phyloP scores from a whole-genome alignment of 2,113 vertebrate genomes.

The Platichthys flesus region DNA sequence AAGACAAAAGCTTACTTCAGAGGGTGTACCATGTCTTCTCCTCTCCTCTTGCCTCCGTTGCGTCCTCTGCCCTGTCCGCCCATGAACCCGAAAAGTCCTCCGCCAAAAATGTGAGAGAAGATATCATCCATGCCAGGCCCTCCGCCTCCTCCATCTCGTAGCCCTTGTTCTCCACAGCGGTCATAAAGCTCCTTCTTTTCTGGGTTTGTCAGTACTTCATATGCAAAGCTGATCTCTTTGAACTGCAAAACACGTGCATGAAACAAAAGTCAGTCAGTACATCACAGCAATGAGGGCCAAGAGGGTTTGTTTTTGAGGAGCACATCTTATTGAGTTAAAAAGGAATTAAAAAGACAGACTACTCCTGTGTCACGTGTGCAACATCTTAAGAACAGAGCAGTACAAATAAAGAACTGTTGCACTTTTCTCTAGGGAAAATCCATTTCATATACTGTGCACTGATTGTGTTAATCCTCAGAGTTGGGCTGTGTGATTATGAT shows the following conservation, averaged over 20 bases:
- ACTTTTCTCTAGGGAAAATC: not conserved
- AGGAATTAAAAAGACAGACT: not conserved
- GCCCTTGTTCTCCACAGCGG: conserved; percentile 96
- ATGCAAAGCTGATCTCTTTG: conserved; percentile 99
- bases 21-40: conserved; percentile 98
- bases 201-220: conserved; percentile 96
- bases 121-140: conserved; percentile 98
- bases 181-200: conserved; percentile 98
- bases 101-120: conserved; percentile 99
- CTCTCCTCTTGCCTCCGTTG: conserved; percentile 94
- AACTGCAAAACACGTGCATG: conserved; percentile 80
- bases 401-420: not conserved
- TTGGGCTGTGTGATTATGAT: conserved; percentile 17
- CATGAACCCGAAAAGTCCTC: conserved; percentile 98
- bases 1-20: conserved; percentile 87
- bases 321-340: conserved; percentile 1
- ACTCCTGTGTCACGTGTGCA: not conserved
- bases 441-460: conserved; percentile 4
- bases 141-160: conserved; percentile 95
- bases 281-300: not conserved
- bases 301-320: conserved; percentile 5
- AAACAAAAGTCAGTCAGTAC: not conserved
- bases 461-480: conserved; percentile 8
- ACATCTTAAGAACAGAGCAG: conserved; percentile 1
- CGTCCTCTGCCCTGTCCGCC: conserved; percentile 92